A percentile compares a stretch with the other conserved stretches of the same genome.
Evolutionary conservation across 2,113 vertebrate species (phyloP).

Genomic region (Etheostoma cragini): DNA sequence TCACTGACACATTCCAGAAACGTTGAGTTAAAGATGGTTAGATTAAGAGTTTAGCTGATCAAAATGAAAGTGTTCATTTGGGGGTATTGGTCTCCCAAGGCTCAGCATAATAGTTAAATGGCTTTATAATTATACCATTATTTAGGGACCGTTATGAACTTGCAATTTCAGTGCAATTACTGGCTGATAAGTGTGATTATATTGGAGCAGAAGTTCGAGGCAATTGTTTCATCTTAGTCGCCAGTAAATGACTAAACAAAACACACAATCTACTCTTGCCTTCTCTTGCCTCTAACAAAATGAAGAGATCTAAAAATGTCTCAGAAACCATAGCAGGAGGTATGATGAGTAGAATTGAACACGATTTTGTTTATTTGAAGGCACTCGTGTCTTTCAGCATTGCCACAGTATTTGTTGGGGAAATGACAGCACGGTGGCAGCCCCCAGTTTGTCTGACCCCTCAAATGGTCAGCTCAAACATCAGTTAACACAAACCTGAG

Average conservation of each 20-base stretch:
- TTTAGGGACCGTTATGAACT: slow-evolving; percentile 52
- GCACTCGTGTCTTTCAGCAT: slow-evolving; percentile 42
- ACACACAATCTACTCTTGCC: slow-evolving; percentile 11
- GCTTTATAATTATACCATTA: slow-evolving; percentile 60
- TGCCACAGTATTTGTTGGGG: slow-evolving; percentile 6
- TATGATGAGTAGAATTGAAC: not conserved
- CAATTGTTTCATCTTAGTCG: slow-evolving; percentile 34
- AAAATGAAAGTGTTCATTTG: slow-evolving; percentile 55
- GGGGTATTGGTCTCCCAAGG: slow-evolving; percentile 48
- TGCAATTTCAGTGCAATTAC: slow-evolving; percentile 53
- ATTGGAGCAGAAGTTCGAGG: slow-evolving; percentile 27
- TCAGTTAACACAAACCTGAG: slow-evolving; percentile 57
- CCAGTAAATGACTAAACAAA: slow-evolving; percentile 32
- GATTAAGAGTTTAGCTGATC: slow-evolving; percentile 48
- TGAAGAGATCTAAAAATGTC: not conserved
- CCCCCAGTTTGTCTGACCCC: slow-evolving; percentile 62
- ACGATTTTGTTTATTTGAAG: slow-evolving; percentile 33
- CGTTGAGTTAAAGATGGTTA: slow-evolving; percentile 40
- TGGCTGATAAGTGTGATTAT: slow-evolving; percentile 62
- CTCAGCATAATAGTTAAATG: slow-evolving; percentile 62
- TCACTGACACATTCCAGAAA: slow-evolving; percentile 71
- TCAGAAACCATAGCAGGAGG: not conserved
- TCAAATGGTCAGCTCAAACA: slow-evolving; percentile 51
- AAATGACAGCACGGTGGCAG: slow-evolving; percentile 49
- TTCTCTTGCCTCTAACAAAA: not conserved